Conservation (phyloP, 2,113 vertebrate genomes). For the Lasiurus borealis region DNA sequence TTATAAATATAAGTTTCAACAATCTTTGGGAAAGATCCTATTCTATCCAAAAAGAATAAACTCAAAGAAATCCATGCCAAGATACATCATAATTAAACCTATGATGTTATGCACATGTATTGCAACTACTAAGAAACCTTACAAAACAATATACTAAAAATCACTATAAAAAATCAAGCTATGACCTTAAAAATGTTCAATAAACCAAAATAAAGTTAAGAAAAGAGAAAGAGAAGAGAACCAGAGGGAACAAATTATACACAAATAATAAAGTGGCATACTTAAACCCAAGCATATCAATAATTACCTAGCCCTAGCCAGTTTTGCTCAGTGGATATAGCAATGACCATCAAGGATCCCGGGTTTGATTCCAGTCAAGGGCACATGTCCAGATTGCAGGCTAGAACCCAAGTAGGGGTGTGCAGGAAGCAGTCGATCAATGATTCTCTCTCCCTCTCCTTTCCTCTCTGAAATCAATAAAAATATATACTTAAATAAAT, state of each 20-base stretch:
- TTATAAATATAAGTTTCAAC: neutral
- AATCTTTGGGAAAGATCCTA: neutral
- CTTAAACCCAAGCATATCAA: neutral
- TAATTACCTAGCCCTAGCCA: neutral
- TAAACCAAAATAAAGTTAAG: constrained; percentile 2
- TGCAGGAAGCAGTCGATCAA: no score
- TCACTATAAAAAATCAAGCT: neutral
- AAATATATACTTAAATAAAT: no score
- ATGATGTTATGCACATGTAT: neutral
- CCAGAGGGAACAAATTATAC: neutral
- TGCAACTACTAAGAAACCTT: neutral
- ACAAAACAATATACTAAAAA: constrained; percentile 3
- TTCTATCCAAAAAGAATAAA: constrained; percentile 6
- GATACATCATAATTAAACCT: constrained; percentile 8
- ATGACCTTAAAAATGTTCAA: constrained; percentile 40
- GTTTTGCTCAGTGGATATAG: no score
- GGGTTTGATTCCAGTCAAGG: no score
- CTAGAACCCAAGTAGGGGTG: no score
- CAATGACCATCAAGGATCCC: no score
- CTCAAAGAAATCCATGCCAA: neutral
- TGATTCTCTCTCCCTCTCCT: no score
- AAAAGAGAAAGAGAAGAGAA: neutral
- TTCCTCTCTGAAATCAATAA: no score
- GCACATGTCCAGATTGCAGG: no score
- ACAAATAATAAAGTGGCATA: neutral